Conservation (phyloP, 2,888 invertebrate genomes). For the Xylophagus ater region DNA sequence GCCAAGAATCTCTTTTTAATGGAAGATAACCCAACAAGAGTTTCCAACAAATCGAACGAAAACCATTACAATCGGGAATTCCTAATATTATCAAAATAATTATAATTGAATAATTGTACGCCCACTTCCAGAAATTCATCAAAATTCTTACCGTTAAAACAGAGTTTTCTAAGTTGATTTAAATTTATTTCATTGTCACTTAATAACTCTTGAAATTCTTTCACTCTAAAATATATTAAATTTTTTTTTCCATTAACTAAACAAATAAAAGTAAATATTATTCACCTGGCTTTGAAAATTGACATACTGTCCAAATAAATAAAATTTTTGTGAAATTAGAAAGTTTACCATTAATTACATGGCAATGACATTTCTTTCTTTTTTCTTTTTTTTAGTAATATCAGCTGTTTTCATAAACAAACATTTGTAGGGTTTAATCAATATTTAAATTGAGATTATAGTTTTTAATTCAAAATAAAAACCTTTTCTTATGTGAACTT, state of each 20-base stretch:
- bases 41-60: slow-evolving; percentile 79
- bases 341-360: no score
- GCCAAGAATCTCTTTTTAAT: slow-evolving; percentile 54
- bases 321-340: no score
- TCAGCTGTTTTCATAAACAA: no score
- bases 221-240: slow-evolving; percentile 47
- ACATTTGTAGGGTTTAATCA: no score
- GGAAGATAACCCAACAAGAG: slow-evolving; percentile 78
- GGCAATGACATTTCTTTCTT: no score
- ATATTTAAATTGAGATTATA: no score
- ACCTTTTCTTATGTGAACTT: no score
- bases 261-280: slow-evolving; percentile 6
- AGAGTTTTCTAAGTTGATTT: slow-evolving; percentile 52
- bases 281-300: slow-evolving; percentile 36
- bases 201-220: slow-evolving; percentile 66
- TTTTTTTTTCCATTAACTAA: slow-evolving; percentile 1
- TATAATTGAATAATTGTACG: slow-evolving; percentile 5
- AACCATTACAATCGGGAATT: slow-evolving; percentile 76
- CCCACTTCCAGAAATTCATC: slow-evolving; percentile 1
- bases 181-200: slow-evolving; percentile 60
- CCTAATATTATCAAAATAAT: slow-evolving; percentile 44
- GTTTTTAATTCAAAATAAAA: no score
- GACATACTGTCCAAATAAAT: no score
- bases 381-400: no score
- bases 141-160: slow-evolving; percentile 61